phyloP scores from a whole-genome alignment of 2,888 invertebrate species.

The Drosophila colorata region DNA sequence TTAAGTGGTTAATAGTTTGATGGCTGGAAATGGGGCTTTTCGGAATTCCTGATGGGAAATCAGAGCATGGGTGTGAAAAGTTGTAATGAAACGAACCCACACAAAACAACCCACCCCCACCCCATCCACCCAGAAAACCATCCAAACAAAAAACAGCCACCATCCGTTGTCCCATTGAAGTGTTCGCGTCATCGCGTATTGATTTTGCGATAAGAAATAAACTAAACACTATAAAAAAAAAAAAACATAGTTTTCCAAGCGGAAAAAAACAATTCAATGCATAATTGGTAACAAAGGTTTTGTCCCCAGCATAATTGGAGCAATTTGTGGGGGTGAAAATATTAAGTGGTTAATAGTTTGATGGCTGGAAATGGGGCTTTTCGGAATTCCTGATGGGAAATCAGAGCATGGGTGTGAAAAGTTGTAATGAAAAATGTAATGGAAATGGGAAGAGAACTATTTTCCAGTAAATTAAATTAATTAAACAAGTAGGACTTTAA shows the following conservation, averaged over 20 bases:
- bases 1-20: conserved; percentile 3
- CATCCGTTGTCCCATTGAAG: conserved; percentile 21
- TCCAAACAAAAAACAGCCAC: neutral
- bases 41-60: neutral
- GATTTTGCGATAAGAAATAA: conserved; percentile 69
- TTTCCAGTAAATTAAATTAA: too few relatives aligned
- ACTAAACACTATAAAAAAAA: conserved; percentile 27
- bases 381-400: neutral
- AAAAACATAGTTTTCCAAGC: conserved; percentile 25
- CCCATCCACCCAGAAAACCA: neutral
- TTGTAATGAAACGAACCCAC: conserved; percentile 10
- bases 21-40: neutral
- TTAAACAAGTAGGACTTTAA: too few relatives aligned
- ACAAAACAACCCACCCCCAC: neutral
- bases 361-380: neutral
- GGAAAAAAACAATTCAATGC: conserved; percentile 55
- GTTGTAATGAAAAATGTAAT: neutral
- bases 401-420: neutral
- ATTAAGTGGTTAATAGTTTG: conserved; percentile 3
- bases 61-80: neutral
- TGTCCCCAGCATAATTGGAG: conserved; percentile 35
- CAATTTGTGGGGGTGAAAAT: conserved; percentile 10
- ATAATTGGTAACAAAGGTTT: conserved; percentile 74
- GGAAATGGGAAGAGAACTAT: neutral
- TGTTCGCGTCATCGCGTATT: conserved; percentile 70